Evolutionary conservation across 2,888 invertebrate species (phyloP), one percentile per base, ranked within the genome.

Genomic region (Dusona sp.): DNA sequence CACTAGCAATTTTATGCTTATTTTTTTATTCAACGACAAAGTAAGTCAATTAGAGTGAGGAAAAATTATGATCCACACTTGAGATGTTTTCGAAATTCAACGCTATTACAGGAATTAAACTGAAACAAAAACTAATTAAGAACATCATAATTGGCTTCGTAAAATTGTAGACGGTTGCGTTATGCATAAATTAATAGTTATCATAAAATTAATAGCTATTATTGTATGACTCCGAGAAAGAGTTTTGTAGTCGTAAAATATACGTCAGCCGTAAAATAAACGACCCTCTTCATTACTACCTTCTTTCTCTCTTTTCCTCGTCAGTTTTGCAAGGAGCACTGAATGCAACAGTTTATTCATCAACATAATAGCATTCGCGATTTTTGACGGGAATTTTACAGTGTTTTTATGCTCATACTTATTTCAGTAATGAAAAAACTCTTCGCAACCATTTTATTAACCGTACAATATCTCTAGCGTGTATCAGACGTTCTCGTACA

Each of bases 201-300:
- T 38, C n/a, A n/a, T 67, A n/a, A 67, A 67, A 67, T 67, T 38
- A 67, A 67, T 38, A 67, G 33, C 36, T 38, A 9, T 38, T 29
- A 67, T 38, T 64, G 16, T 64, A 42, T 42, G 11, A 6, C 33
- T 61, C 2, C 61, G 61, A 61, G 29, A 61, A 61, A 61, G 61
- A 61, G 13, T 61, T 61, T 61, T 29, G 25, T 61, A 29, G 29
- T 29, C 61, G 29, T 29, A 29, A 29, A 61, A 61, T 29, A 61
- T 61, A 61, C 61, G 61, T 13, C 61, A 61, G 68, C 19, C 68
- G 68, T 68, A 38, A 68, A 68, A 42, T 68, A 22, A 68, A 68
- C 38, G 42, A 38, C 38, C 13, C 38, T 42, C 42, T 68, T 38
- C 38, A 42, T 25, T 22, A 42, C 68, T 42, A 13, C 13, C 70